Base-by-base conservation (phyloP, 2,113 vertebrate species). In the Coregonus clupeaformis region DNA sequence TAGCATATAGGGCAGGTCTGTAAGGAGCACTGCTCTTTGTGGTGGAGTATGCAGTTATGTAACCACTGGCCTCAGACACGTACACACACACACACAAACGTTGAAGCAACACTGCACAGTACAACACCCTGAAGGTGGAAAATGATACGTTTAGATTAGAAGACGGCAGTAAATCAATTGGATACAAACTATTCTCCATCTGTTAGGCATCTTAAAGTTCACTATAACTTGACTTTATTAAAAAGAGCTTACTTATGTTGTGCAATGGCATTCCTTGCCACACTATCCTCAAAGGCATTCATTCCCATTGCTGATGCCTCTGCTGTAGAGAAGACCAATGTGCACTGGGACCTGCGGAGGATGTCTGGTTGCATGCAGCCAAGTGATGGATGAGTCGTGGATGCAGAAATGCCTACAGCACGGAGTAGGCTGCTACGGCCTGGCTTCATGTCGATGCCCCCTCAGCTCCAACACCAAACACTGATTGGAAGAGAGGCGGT, bases 361-460 rank as follows among this genome's bases (percentile, higher is more conserved):
- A 74, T 68, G 78, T 72, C 76, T 74, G 74, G 47, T 49, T 72
- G 74, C 70, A 18, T 70, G 72, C 73, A 71, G 68, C 78, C 64
- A 76, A 20, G 55, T 79, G 84, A 85, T 79, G 72, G 77, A 69
- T 69, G 32, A 69, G 83, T 77, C 59, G 75, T 66, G 79, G 62
- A 71, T 45, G 66, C 64, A 36, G 27, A 67, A 49, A 20, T 29
- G 69, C 81, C 76, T 76, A 72, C 78, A 72, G 76, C 62, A 78
- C 32, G 62, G 71, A 45, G 32, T 36, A 16, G 55, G 64, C 64
- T 67, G 30, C 7, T 60, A 11, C n/a, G 5, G 20, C n/a, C 64
- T 18, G 64, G 64, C 30, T 22, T 67, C 65, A 16, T 32, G 65
- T 67, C 30, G 29, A 42, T 30, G 30, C 65, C 65, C 65, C 18